A percentile compares a stretch with the other conserved stretches of the same genome.
These are phyloP conservation scores for Pseudomyrmex pallidus DNA, from an alignment of 1,140 invertebrate species.

Conservation along the genomic window DNA sequence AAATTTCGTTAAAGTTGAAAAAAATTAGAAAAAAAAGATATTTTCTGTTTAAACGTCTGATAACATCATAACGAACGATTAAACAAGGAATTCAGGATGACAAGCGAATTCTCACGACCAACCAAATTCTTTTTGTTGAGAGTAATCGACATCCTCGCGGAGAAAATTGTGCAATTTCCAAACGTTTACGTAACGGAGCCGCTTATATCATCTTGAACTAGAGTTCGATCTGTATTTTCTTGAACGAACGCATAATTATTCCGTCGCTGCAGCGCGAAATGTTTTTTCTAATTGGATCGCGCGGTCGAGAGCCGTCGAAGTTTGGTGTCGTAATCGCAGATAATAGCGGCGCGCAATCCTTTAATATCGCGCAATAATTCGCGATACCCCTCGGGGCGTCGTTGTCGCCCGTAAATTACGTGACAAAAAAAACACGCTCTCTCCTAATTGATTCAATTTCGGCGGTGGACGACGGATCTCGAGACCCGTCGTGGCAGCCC, in stretches of 20 bases:
- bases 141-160: not conserved
- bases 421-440: constrained; percentile 45
- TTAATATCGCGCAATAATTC: not conserved
- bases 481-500: constrained; percentile 14
- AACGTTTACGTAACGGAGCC: not conserved
- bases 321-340: constrained; percentile 22
- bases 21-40: not conserved
- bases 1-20: too few species aligned
- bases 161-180: constrained; percentile 7
- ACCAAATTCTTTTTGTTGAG: not conserved
- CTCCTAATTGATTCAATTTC: constrained; percentile 63
- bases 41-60: not conserved
- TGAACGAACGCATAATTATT: constrained; percentile 2
- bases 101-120: not conserved
- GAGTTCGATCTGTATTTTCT: not conserved
- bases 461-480: constrained; percentile 29
- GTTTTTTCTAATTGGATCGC: constrained; percentile 38
- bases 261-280: constrained; percentile 8
- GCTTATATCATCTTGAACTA: not conserved
- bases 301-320: not conserved
- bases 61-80: not conserved
- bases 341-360: constrained; percentile 29
- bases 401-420: constrained; percentile 23
- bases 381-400: constrained; percentile 8
- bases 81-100: not conserved